phyloP scores from a whole-genome alignment of 2,888 invertebrate species.

The Mamestra brassicae region DNA sequence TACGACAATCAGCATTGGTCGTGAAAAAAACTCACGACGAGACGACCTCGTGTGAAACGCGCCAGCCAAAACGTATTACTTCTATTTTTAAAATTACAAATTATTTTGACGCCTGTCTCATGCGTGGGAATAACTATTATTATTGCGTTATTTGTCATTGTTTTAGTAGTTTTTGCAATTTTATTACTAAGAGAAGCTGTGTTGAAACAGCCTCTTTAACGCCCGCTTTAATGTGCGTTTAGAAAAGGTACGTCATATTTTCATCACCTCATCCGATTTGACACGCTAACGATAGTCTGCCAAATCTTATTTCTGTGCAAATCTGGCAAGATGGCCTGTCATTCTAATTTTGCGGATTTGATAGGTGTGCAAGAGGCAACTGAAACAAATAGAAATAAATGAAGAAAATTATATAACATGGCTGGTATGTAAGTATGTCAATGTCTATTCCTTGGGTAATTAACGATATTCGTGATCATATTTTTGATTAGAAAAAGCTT shows the following conservation, averaged over 20 bases:
- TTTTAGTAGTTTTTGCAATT: conserved; percentile 6
- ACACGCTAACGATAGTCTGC: conserved; percentile 25
- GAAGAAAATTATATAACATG: background rate
- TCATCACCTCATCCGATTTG: conserved; percentile 22
- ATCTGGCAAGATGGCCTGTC: conserved; percentile 6
- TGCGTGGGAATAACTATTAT: conserved; percentile 48
- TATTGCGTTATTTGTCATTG: conserved; percentile 22
- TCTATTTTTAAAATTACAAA: conserved; percentile 59
- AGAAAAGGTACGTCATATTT: background rate
- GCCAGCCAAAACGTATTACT: conserved; percentile 35
- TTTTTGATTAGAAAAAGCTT: background rate
- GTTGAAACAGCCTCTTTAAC: background rate
- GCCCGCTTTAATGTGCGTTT: background rate
- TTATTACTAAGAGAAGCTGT: background rate
- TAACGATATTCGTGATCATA: background rate
- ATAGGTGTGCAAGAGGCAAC: background rate
- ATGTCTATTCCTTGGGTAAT: background rate
- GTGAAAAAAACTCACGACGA: conserved; percentile 37
- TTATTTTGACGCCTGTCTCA: conserved; percentile 44
- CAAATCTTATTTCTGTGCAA: conserved; percentile 35
- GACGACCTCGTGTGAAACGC: conserved; percentile 63
- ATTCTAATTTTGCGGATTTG: background rate
- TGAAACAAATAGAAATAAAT: background rate
- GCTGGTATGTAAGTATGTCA: no score
- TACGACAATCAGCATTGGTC: conserved; percentile 38